Evolutionary conservation across 2,888 invertebrate genomes (phyloP).

Genomic region (Megastigmus dorsalis): DNA sequence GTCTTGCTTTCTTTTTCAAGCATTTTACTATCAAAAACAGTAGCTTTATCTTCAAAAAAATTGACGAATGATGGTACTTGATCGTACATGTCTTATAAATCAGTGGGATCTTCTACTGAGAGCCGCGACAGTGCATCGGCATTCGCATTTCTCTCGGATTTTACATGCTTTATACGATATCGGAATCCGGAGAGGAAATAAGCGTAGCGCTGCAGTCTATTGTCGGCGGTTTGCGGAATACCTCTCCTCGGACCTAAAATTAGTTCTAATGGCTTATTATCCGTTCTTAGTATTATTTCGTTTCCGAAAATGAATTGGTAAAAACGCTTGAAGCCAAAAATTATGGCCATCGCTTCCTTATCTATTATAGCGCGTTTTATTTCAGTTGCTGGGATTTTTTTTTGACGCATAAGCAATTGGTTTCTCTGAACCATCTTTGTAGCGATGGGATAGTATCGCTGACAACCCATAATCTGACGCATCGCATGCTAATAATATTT

Average conservation of each 20-base stretch:
- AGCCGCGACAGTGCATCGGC: constrained; percentile 40
- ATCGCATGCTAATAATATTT: constrained; percentile 12
- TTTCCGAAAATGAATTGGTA: constrained; percentile 55
- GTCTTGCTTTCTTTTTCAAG: not conserved
- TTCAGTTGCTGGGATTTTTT: constrained; percentile 39
- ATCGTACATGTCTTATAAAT: constrained; percentile 14
- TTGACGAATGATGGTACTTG: not conserved
- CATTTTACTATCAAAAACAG: not conserved
- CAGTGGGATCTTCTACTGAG: constrained; percentile 26
- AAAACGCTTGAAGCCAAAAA: too few relatives aligned
- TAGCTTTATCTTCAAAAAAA: not conserved
- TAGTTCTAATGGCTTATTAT: constrained; percentile 54
- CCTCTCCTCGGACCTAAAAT: constrained; percentile 40
- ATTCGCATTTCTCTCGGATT: constrained; percentile 45
- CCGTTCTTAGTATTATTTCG: constrained; percentile 52
- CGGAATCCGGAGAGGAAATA: constrained; percentile 38
- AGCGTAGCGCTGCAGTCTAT: too few relatives aligned
- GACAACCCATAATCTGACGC: constrained; percentile 21
- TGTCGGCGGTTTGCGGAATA: constrained; percentile 59
- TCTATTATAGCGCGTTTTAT: constrained; percentile 54
- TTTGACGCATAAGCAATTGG: constrained; percentile 52
- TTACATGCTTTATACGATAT: constrained; percentile 44
- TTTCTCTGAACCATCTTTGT: constrained; percentile 43
- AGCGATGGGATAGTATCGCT: constrained; percentile 47
- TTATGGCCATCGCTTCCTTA: constrained; percentile 56